Conservation (phyloP, 2,113 vertebrate species). For the Pygoscelis antarcticus region DNA sequence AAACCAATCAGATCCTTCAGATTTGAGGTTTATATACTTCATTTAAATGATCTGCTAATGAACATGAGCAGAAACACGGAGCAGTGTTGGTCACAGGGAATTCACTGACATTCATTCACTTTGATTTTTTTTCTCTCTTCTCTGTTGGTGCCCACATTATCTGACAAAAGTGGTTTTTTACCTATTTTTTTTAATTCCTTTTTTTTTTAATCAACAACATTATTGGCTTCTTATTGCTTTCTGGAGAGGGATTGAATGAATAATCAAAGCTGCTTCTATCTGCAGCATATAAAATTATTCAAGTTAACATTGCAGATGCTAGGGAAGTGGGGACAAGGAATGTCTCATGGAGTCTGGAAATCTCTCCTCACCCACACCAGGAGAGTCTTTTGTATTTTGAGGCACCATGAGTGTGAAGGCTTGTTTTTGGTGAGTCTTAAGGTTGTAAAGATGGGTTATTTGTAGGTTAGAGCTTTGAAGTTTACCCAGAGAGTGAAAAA, state of each 20-base stretch:
- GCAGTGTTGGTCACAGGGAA: neutral
- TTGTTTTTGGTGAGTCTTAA: neutral
- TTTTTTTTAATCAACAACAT: neutral
- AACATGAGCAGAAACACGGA: neutral
- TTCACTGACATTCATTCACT: neutral
- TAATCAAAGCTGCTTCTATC: neutral
- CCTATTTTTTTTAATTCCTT: neutral
- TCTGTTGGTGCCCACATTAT: neutral
- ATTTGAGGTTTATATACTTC: neutral
- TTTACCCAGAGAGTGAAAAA: neutral
- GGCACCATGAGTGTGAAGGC: neutral
- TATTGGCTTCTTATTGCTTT: conserved; percentile 9
- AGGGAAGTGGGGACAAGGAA: neutral
- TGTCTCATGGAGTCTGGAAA: neutral
- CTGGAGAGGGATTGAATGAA: neutral
- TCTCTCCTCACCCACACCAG: neutral
- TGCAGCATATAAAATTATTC: neutral
- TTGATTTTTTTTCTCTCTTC: neutral
- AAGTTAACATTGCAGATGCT: neutral
- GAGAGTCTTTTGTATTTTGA: neutral
- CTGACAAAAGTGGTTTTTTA: neutral
- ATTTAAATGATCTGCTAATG: conserved; percentile 9
- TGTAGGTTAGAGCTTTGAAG: neutral
- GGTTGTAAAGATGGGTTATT: neutral
- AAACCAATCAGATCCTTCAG: conserved; percentile 3